These are phyloP conservation scores for Tenualosa thibaudeaui DNA, from an alignment of 2,797 vertebrate genomes.

Conservation along the genomic window DNA sequence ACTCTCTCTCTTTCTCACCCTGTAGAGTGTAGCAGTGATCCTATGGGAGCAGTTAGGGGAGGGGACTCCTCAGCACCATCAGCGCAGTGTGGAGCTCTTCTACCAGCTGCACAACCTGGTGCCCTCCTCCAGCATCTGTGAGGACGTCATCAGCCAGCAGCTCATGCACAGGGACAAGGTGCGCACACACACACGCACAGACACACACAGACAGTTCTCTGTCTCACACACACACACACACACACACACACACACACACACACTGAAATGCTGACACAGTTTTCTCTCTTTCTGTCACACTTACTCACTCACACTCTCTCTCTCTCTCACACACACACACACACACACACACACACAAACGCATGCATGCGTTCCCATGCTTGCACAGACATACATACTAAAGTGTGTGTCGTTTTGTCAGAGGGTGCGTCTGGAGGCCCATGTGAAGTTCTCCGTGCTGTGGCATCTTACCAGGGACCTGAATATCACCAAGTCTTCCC, in stretches of 20 bases:
- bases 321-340: neutral
- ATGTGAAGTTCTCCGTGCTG: constrained; percentile 94
- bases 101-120: constrained; percentile 98
- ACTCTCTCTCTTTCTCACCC: neutral
- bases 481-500: constrained; percentile 94
- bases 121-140: constrained; percentile 95
- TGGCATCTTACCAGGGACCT: constrained; percentile 98
- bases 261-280: neutral
- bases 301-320: neutral
- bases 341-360: neutral
- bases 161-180: constrained; percentile 97
- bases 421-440: constrained; percentile 93
- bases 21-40: constrained; percentile 88
- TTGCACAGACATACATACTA: neutral
- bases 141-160: constrained; percentile 98
- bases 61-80: constrained; percentile 92
- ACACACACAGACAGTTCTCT: neutral
- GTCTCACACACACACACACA: neutral
- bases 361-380: neutral
- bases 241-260: neutral
- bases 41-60: constrained; percentile 94
- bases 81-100: constrained; percentile 96
- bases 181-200: constrained; percentile 35
- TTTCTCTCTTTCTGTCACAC: too few species aligned
- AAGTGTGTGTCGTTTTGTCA: constrained; percentile 52